phyloP scores from a whole-genome alignment of 2,113 vertebrate species.

The Eidolon helvum region DNA sequence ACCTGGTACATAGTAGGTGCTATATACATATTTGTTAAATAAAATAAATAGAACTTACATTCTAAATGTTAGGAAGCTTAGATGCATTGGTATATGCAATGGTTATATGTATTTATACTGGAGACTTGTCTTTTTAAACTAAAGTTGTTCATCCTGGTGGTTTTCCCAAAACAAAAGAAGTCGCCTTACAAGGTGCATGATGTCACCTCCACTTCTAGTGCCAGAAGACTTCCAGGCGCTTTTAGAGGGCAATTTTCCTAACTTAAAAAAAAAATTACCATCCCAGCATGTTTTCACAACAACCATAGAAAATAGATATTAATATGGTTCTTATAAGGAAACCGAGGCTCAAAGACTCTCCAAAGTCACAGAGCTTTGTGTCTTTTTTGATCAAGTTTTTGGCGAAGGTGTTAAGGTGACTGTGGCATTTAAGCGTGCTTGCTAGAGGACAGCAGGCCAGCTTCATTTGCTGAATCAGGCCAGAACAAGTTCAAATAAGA shows the following conservation, averaged over 20 bases:
- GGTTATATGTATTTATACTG: not conserved
- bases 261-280: not conserved
- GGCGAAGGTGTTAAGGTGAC: not conserved
- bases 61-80: not conserved
- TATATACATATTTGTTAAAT: constrained; percentile 2
- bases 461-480: not conserved
- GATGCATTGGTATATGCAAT: not conserved
- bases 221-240: not conserved
- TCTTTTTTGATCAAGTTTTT: not conserved
- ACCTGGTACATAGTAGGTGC: not conserved
- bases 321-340: not conserved
- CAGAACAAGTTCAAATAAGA: not conserved
- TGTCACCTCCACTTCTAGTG: not conserved
- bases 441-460: not conserved
- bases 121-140: not conserved
- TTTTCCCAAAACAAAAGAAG: not conserved
- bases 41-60: not conserved
- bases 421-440: not conserved
- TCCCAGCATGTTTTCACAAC: not conserved
- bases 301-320: not conserved
- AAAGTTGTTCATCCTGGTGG: not conserved
- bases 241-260: not conserved
- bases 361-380: not conserved
- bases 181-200: not conserved
- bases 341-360: not conserved